Base-by-base conservation (phyloP, 2,113 vertebrate genomes). In the Cnemophilus loriae region DNA sequence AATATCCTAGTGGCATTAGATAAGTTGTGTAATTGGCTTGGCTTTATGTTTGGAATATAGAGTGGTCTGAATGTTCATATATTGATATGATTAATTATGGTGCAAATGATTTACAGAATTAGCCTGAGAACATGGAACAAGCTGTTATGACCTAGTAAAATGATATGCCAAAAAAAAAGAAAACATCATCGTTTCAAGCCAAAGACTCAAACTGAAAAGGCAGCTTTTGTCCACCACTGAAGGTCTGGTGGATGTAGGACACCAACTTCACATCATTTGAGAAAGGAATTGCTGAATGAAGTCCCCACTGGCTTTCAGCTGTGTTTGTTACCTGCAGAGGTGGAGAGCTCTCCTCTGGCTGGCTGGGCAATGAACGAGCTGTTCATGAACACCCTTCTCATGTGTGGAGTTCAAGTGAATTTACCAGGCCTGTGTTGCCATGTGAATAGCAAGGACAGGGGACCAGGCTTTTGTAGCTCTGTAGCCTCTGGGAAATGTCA, bases 181-280 rank as follows among this genome's bases (percentile, higher is more conserved):
- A 60, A 84, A 37, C 6, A 30, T 10, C 16, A 7, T 47, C 0
- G 0, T n/a, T 78, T 56, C 8, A 39, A 53, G 55, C 47, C 8
- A 2, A 44, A 70, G 53, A 17, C 55, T 82, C 1, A 1, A 73
- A 17, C n/a, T 21, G 28, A 32, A 71, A 82, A 76, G 18, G 41
- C 37, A 75, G 3, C 12, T 42, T 61, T 55, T 85, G 47, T 69
- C 21, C 26, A 35, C 20, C 13, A 1, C 2, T 20, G 33, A 17
- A 46, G 13, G 6, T 76, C 49, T 33, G 13, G 11, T 59, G 68
- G 35, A 19, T 57, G 5, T 3, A 57, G 60, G 55, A 44, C 5
- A 8, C 21, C 11, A 18, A 27, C 11, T 32, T 65, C 0, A 0
- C 32, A 3, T 27, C 0, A 3, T 39, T 42, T 4, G 14, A 57